These are phyloP conservation scores for Urocynchramus pylzowi DNA, from an alignment of 2,113 vertebrate species.

Conservation along the genomic window DNA sequence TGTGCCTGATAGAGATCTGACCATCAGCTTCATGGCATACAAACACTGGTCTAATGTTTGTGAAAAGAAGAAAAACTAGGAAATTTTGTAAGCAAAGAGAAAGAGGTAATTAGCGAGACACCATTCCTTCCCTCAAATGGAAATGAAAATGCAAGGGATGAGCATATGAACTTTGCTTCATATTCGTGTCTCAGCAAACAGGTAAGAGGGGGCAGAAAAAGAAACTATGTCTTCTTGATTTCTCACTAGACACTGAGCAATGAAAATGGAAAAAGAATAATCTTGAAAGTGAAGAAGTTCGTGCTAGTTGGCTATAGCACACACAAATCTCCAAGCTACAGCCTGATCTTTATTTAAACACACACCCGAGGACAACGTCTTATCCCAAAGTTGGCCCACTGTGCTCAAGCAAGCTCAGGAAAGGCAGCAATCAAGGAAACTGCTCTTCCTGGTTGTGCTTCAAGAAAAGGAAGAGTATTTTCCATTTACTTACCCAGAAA, in stretches of 20 bases:
- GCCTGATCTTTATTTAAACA: neutral
- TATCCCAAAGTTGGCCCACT: neutral
- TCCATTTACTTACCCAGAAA: constrained; percentile 84
- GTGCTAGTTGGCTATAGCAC: neutral
- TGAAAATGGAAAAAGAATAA: neutral
- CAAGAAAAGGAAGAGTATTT: neutral
- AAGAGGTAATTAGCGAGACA: neutral
- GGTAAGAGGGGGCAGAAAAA: neutral
- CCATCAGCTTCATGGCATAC: neutral
- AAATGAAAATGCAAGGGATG: neutral
- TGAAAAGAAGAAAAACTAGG: neutral
- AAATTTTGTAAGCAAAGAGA: neutral
- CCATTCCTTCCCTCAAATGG: neutral
- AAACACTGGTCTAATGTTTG: neutral
- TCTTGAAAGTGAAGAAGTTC: neutral
- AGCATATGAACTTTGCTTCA: neutral
- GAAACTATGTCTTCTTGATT: neutral
- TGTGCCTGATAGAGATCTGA: neutral
- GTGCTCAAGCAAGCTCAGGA: rapidly evolving
- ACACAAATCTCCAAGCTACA: neutral
- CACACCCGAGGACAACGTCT: neutral
- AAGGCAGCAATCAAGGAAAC: neutral
- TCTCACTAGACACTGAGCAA: neutral
- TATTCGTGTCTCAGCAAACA: neutral
- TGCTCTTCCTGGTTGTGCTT: neutral